phyloP scores from a whole-genome alignment of 2,797 vertebrate genomes.

The Tolypeutes matacus region DNA sequence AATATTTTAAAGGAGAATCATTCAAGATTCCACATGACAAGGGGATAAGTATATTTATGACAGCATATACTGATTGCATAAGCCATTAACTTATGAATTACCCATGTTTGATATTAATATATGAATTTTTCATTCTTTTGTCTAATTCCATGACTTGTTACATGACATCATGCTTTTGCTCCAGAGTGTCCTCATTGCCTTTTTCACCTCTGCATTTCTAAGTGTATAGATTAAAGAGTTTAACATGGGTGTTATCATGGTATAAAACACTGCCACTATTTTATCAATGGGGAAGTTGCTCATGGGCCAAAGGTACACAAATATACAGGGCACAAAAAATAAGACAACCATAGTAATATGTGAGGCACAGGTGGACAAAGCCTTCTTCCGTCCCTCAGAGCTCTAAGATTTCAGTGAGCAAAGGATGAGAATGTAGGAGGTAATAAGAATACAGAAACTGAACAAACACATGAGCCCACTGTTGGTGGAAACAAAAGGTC shows the following conservation, averaged over 20 bases:
- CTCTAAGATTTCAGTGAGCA: no score
- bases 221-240: conserved; percentile 71
- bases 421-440: no score
- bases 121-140: not conserved
- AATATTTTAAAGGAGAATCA: no score
- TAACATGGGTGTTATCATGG: conserved; percentile 48
- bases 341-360: not conserved
- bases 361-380: no score
- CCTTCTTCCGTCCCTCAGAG: no score
- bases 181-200: not conserved
- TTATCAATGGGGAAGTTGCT: not conserved
- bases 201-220: not conserved
- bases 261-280: conserved; percentile 61
- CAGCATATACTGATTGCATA: no score
- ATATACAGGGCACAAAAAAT: conserved; percentile 59
- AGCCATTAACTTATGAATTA: no score
- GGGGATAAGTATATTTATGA: no score
- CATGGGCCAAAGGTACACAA: conserved; percentile 43
- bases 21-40: no score
- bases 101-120: no score
- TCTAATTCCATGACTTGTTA: not conserved
- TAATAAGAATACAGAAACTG: not conserved
- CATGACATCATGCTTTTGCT: not conserved
- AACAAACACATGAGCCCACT: no score
- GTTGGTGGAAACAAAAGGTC: no score